Percentiles rank a stretch among this genome's conserved stretches.
Conservation (phyloP, 2,888 invertebrate genomes). For the Drosophila dives region DNA sequence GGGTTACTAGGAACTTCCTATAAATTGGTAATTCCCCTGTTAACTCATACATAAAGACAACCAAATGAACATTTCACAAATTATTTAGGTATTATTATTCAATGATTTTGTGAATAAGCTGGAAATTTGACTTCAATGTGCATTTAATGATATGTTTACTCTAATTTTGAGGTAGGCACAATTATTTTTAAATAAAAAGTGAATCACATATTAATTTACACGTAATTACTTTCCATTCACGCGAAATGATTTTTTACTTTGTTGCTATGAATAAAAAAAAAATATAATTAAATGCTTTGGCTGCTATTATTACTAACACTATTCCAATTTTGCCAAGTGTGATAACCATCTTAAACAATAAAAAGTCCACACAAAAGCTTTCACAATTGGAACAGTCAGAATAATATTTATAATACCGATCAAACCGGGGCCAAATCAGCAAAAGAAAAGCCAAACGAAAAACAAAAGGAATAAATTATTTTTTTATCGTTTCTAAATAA, state of each 20-base stretch:
- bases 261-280: neutral
- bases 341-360: slow-evolving; percentile 16
- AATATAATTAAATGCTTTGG: neutral
- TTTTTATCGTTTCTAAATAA: neutral
- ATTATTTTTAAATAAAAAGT: neutral
- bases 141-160: neutral
- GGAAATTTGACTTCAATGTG: neutral
- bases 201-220: neutral
- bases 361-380: slow-evolving; percentile 2
- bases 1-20: neutral
- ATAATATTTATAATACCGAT: neutral
- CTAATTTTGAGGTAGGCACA: neutral
- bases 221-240: neutral
- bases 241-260: neutral
- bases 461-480: neutral
- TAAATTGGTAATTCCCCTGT: no score
- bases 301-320: slow-evolving; percentile 1
- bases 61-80: neutral
- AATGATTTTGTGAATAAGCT: neutral
- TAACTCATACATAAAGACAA: neutral
- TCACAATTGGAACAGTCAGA: slow-evolving; percentile 1
- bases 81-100: neutral
- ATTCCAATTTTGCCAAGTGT: neutral
- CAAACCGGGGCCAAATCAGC: neutral
- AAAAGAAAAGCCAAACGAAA: neutral